Conservation (phyloP, 1,140 invertebrate species). For the Drosophila sulfurigaster region DNA sequence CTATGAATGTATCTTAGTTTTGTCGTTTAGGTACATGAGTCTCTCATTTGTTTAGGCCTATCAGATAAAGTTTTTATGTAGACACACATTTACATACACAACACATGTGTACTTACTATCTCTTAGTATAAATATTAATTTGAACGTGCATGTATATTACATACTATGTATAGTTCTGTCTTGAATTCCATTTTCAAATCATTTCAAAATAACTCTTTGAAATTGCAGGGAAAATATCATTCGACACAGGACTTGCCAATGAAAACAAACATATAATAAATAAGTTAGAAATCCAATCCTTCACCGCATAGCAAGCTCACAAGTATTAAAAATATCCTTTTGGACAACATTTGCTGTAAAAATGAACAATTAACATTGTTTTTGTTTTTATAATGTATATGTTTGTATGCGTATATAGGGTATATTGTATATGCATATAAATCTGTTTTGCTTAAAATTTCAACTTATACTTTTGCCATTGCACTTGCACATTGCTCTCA, state of each 20-base stretch:
- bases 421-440: conserved; percentile 38
- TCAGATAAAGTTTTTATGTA: conserved; percentile 41
- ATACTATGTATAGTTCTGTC: background rate
- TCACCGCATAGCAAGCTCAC: background rate
- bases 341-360: conserved; percentile 52
- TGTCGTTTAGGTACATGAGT: conserved; percentile 79
- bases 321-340: conserved; percentile 48
- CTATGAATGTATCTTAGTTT: conserved; percentile 65
- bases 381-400: conserved; percentile 15
- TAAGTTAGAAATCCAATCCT: conserved; percentile 6
- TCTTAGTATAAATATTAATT: conserved; percentile 27
- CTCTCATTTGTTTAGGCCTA: conserved; percentile 70
- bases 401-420: conserved; percentile 60
- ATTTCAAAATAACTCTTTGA: conserved; percentile 2
- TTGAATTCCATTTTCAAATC: background rate
- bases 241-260: background rate
- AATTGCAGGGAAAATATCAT: conserved; percentile 1
- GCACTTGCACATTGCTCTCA: conserved; percentile 45
- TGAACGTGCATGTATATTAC: conserved; percentile 53
- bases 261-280: conserved; percentile 22
- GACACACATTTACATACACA: conserved; percentile 49
- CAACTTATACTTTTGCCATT: conserved; percentile 32
- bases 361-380: conserved; percentile 36
- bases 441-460: conserved; percentile 5
- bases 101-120: conserved; percentile 22